Conservation (phyloP, 2,797 vertebrate species). For the Acrossocheilus fasciatus region DNA sequence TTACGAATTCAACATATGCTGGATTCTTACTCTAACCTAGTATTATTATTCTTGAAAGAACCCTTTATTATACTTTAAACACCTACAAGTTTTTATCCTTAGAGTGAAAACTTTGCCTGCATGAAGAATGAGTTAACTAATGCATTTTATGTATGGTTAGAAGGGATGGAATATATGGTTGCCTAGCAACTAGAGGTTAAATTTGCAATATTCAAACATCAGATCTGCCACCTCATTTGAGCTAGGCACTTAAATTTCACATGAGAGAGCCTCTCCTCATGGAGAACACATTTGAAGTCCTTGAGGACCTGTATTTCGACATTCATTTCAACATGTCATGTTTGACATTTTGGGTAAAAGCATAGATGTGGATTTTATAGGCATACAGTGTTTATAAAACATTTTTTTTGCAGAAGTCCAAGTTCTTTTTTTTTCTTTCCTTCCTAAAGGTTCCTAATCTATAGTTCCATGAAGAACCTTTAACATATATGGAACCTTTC, state of each 20-base stretch:
- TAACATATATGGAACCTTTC: not conserved
- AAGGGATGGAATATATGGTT: not conserved
- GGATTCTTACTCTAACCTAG: not conserved
- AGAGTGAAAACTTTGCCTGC: not conserved
- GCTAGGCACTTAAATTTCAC: not conserved
- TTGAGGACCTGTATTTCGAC: not conserved
- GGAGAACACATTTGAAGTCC: not conserved
- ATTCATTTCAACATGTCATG: not conserved
- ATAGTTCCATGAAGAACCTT: not conserved
- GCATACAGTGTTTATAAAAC: not conserved
- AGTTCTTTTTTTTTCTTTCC: not conserved
- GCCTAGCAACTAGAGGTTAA: not conserved
- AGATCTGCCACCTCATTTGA: conserved; percentile 4
- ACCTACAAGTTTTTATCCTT: not conserved
- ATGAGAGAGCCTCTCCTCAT: not conserved
- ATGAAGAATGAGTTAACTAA: not conserved
- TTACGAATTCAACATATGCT: not conserved
- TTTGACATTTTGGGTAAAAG: not conserved
- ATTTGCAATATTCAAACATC: conserved; percentile 17
- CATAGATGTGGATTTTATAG: not conserved
- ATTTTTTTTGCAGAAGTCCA: too few relatives aligned
- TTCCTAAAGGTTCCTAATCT: not conserved
- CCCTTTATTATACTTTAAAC: not conserved
- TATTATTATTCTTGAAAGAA: not conserved
- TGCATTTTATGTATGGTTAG: not conserved